Percentiles rank a stretch among this genome's conserved stretches.
Conservation (phyloP, 2,888 invertebrate genomes). For the Hydroisotoma schaefferi region DNA sequence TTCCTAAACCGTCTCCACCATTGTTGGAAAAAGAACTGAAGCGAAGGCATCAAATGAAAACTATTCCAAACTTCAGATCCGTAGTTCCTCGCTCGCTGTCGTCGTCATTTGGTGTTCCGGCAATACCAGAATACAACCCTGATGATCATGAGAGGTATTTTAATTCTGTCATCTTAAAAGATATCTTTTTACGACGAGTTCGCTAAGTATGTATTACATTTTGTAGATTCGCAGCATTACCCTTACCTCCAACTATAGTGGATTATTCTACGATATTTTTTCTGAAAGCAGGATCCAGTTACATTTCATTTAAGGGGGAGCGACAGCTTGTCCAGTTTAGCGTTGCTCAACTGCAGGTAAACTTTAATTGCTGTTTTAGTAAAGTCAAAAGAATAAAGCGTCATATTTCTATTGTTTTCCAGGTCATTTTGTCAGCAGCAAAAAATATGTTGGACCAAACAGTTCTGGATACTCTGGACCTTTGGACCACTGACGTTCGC, state of each 20-base stretch:
- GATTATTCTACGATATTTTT: slow-evolving; percentile 47
- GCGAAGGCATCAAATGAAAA: slow-evolving; percentile 25
- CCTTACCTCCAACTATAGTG: slow-evolving; percentile 36
- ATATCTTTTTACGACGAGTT: too few species aligned
- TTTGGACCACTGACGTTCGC: slow-evolving; percentile 42
- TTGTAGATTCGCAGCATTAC: slow-evolving; percentile 29
- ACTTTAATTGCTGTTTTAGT: slow-evolving; percentile 16
- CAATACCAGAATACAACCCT: slow-evolving; percentile 23
- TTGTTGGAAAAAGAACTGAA: slow-evolving; percentile 43
- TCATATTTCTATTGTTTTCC: too few species aligned
- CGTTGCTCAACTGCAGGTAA: slow-evolving; percentile 67
- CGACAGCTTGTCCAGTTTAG: slow-evolving; percentile 62
- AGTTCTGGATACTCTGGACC: slow-evolving; percentile 37
- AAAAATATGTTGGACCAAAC: slow-evolving; percentile 37
- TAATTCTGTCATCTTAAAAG: too few species aligned
- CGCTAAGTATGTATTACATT: neutral
- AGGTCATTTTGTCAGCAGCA: slow-evolving; percentile 42
- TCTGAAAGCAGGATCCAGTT: slow-evolving; percentile 44
- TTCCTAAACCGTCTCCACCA: slow-evolving; percentile 72
- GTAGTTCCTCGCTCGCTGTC: slow-evolving; percentile 91
- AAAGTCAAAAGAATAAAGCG: neutral
- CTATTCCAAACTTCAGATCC: slow-evolving; percentile 58
- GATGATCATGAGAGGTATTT: slow-evolving; percentile 21
- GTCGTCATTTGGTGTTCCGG: slow-evolving; percentile 46
- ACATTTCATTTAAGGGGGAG: slow-evolving; percentile 43